These are phyloP conservation scores for Drosophila rubida DNA, from an alignment of 2,888 invertebrate species.

Conservation along the genomic window DNA sequence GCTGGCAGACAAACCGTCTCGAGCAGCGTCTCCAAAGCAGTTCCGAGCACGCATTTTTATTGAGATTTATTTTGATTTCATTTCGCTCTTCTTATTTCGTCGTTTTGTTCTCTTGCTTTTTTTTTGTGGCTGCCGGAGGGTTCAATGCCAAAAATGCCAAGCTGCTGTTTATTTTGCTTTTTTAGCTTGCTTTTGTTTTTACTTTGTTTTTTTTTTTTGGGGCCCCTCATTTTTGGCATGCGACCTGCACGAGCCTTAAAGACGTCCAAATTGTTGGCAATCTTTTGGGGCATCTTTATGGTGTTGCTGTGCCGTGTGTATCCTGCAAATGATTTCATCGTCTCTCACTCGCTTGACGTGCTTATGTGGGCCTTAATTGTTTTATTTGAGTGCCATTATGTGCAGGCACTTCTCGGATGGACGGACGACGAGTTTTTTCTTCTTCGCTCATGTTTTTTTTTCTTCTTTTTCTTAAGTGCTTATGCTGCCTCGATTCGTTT, in stretches of 20 bases:
- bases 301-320: conserved; percentile 39
- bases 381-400: conserved; percentile 80
- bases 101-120: conserved; percentile 10
- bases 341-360: conserved; percentile 59
- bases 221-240: conserved; percentile 75
- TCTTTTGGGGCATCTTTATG: conserved; percentile 68
- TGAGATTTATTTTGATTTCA: conserved; percentile 70
- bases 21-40: conserved; percentile 59
- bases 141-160: conserved; percentile 80
- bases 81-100: conserved; percentile 47
- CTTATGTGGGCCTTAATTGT: conserved; percentile 77
- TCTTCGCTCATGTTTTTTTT: conserved; percentile 12
- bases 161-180: conserved; percentile 49
- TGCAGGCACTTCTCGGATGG: conserved; percentile 67
- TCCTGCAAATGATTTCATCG: conserved; percentile 78
- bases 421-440: conserved; percentile 26
- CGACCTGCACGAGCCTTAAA: conserved; percentile 80
- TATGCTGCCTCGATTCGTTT: conserved; percentile 65
- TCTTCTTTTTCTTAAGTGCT: conserved; percentile 44
- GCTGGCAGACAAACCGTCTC: conserved; percentile 77
- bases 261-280: conserved; percentile 71
- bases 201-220: conserved; percentile 24
- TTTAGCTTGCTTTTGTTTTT: conserved; percentile 15
- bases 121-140: conserved; percentile 63
- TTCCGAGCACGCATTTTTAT: conserved; percentile 72